Evolutionary conservation across 2,113 vertebrate genomes (phyloP).

Genomic region (Genyomyrus donnyi): DNA sequence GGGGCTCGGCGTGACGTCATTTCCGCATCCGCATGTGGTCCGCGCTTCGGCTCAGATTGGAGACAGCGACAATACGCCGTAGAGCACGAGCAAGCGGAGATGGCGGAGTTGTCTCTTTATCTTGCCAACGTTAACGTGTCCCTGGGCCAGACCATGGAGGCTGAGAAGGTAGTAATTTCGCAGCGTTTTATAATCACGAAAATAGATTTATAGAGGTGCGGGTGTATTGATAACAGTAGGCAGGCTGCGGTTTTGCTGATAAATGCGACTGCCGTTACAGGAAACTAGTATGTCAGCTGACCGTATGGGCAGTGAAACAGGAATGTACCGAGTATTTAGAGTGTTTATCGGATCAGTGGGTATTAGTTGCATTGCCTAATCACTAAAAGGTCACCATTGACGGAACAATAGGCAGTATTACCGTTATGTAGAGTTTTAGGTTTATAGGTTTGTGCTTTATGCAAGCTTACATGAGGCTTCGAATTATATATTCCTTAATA

Average conservation of each 20-base stretch:
- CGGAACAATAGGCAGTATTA: neutral
- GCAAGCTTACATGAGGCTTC: neutral
- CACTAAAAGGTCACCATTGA: neutral
- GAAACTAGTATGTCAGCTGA: neutral
- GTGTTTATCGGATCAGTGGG: neutral
- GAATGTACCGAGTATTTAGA: neutral
- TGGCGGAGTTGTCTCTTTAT: constrained; percentile 52
- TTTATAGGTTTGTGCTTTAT: neutral
- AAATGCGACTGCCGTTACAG: neutral
- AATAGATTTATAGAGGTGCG: neutral
- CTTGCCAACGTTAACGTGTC: constrained; percentile 53
- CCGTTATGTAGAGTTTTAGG: neutral
- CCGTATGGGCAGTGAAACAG: neutral
- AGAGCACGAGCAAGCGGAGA: constrained; percentile 9
- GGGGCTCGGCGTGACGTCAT: neutral
- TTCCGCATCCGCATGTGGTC: neutral
- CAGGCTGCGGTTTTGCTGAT: neutral
- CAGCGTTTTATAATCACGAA: neutral
- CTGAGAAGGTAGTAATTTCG: constrained; percentile 48
- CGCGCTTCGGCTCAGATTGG: neutral
- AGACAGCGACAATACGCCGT: neutral
- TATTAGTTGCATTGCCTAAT: neutral
- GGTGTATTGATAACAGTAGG: neutral
- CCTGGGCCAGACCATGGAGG: constrained; percentile 55
- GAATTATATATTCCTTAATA: neutral